A percentile compares a stretch with the other conserved stretches of the same genome.
Conservation (phyloP, 2,888 invertebrate species). For the Lacanobia oleracea region DNA sequence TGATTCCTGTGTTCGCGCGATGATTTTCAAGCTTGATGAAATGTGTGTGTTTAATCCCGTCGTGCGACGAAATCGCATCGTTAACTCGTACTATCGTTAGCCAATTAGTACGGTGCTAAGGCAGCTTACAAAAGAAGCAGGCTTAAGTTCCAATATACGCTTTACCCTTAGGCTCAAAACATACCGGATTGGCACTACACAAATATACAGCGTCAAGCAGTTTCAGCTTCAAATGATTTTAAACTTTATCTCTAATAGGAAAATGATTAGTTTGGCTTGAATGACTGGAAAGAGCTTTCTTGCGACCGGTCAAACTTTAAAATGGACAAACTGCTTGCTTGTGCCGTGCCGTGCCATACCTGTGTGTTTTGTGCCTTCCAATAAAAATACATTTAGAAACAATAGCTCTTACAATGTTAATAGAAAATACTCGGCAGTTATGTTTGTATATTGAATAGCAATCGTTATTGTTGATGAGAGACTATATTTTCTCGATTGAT, state of each 20-base stretch:
- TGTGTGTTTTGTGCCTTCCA: conserved; percentile 10
- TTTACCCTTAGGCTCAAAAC: conserved; percentile 18
- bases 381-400: conserved; percentile 10
- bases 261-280: neutral
- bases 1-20: no score
- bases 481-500: neutral
- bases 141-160: conserved; percentile 40
- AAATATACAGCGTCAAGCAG: neutral
- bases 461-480: conserved; percentile 3
- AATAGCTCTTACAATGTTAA: conserved; percentile 32
- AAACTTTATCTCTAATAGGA: neutral
- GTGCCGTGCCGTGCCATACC: no score
- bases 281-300: neutral
- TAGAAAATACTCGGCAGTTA: conserved; percentile 23
- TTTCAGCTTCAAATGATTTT: neutral
- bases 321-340: neutral
- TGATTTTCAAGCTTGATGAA: no score
- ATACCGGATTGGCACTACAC: neutral
- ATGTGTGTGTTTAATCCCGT: no score
- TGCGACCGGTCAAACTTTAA: neutral
- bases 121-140: conserved; percentile 32
- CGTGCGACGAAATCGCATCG: no score
- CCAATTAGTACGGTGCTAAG: conserved; percentile 10
- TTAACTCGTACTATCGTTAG: no score
- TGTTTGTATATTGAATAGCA: conserved; percentile 11